Percentiles rank a stretch among this genome's conserved stretches.
These are phyloP conservation scores for Drosophila nannoptera DNA, from an alignment of 1,140 invertebrate genomes.

Conservation along the genomic window DNA sequence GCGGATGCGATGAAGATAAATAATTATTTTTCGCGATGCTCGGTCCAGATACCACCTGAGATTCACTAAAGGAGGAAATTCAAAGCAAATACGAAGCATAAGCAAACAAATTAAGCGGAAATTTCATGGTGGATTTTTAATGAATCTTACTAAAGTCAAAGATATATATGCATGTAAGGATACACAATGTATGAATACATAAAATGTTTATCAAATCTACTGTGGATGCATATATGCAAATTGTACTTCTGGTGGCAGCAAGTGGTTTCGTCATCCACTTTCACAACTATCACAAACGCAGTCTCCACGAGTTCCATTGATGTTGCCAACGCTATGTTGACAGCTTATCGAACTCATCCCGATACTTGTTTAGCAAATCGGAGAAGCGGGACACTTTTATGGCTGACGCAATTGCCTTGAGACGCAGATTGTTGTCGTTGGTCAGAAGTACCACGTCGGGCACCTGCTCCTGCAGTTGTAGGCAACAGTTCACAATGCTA, in stretches of 20 bases:
- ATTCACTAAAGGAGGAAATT: too few species aligned
- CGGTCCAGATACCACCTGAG: too few species aligned
- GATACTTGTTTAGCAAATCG: conserved; percentile 49
- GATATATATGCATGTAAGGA: not conserved
- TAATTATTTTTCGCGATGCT: too few species aligned
- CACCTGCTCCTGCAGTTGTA: conserved; percentile 65
- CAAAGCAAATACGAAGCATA: too few species aligned
- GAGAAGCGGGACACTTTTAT: conserved; percentile 57
- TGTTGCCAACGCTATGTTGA: not conserved
- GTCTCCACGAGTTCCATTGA: not conserved
- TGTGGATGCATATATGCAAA: not conserved
- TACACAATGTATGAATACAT: not conserved
- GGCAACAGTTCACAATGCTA: conserved; percentile 72
- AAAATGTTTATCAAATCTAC: conserved; percentile 4
- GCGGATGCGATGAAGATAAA: too few species aligned
- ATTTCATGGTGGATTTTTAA: not conserved
- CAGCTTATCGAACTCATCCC: conserved; percentile 31
- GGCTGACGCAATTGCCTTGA: conserved; percentile 65
- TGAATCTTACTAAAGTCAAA: too few species aligned
- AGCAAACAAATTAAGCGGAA: too few species aligned
- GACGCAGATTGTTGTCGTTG: conserved; percentile 70
- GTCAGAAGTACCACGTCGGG: conserved; percentile 61
- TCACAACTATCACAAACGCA: conserved; percentile 12
- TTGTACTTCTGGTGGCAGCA: conserved; percentile 42
- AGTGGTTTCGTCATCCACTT: not conserved